phyloP scores from a whole-genome alignment of 2,113 vertebrate genomes.

The Strix uralensis region DNA sequence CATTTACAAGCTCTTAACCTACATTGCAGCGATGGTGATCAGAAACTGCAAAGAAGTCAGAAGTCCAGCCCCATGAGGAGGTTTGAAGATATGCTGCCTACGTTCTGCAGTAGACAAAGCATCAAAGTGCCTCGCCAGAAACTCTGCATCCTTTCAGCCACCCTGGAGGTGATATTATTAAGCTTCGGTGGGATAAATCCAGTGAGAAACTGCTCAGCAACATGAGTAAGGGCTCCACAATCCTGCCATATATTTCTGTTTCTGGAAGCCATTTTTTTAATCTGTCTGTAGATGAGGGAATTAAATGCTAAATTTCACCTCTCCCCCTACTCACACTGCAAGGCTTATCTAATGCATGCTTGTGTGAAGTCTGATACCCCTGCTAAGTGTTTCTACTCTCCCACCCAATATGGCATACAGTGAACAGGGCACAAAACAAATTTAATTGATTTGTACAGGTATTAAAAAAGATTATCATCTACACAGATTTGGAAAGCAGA shows the following conservation, averaged over 20 bases:
- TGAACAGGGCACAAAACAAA: conserved; percentile 29
- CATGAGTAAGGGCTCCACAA: neutral
- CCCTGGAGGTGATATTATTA: neutral
- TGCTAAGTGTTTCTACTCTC: conserved; percentile 12
- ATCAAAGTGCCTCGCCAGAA: neutral
- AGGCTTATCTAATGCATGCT: neutral
- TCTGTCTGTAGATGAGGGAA: neutral
- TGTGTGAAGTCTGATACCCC: neutral
- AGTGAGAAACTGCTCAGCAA: neutral
- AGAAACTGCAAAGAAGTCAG: neutral
- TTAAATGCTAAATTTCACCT: neutral
- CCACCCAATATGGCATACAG: conserved; percentile 4
- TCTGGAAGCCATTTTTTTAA: neutral
- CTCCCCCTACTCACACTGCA: neutral
- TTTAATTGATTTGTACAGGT: conserved; percentile 44
- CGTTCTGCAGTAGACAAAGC: neutral
- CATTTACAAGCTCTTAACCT: neutral
- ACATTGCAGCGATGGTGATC: fast-evolving
- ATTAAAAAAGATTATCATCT: conserved; percentile 47
- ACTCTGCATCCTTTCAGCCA: neutral
- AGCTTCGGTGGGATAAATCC: neutral
- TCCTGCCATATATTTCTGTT: neutral
- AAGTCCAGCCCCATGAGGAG: neutral
- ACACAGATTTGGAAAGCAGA: conserved; percentile 8
- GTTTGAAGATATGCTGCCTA: neutral